Percentiles rank a stretch among this genome's conserved stretches.
Evolutionary conservation across 2,888 invertebrate genomes (phyloP).

Genomic region (Drosophila multiciliata): DNA sequence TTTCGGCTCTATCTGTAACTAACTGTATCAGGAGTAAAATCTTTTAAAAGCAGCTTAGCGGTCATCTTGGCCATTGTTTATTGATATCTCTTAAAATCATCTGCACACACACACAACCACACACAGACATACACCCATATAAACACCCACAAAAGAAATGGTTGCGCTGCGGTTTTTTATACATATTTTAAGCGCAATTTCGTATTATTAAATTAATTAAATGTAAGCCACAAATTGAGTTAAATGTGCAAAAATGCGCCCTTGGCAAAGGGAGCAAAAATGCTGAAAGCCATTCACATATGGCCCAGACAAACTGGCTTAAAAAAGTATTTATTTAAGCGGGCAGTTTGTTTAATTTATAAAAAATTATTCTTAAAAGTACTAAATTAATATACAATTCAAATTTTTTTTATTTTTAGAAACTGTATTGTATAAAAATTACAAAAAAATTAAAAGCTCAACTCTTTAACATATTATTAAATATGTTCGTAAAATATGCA

Average conservation of each 20-base stretch:
- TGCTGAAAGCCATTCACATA: slow-evolving; percentile 41
- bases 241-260: slow-evolving; percentile 70
- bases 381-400: background rate
- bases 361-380: background rate
- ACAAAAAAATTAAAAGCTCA: background rate
- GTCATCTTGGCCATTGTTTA: slow-evolving; percentile 41
- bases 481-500: background rate
- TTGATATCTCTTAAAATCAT: slow-evolving; percentile 17
- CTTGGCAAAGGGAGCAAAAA: slow-evolving; percentile 39
- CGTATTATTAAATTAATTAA: slow-evolving; percentile 80
- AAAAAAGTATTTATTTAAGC: slow-evolving; percentile 29
- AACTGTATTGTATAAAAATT: background rate
- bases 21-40: background rate
- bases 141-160: slow-evolving; percentile 21
- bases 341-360: slow-evolving; percentile 28
- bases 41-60: slow-evolving; percentile 17
- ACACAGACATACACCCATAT: background rate
- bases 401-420: background rate
- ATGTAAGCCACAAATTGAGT: slow-evolving; percentile 82
- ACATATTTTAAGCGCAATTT: slow-evolving; percentile 40
- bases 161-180: slow-evolving; percentile 46
- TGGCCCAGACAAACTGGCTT: slow-evolving; percentile 23
- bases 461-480: background rate
- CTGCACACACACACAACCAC: slow-evolving; percentile 5
- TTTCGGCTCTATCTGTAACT: slow-evolving; percentile 20